phyloP scores from a whole-genome alignment of 2,797 vertebrate genomes.

The Halcyon leucocephala region DNA sequence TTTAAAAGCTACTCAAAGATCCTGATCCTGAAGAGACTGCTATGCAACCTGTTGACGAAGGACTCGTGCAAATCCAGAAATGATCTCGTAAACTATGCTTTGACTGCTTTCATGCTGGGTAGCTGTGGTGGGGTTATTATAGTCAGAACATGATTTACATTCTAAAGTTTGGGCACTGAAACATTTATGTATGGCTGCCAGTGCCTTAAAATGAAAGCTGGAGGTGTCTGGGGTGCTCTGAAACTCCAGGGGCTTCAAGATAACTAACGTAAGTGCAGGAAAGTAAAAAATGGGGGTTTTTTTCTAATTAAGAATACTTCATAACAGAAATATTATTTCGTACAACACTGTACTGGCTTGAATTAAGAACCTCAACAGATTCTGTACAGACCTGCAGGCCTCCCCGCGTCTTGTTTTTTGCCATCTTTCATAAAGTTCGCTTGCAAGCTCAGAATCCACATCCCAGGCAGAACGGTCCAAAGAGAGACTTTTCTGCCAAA shows the following conservation, averaged over 20 bases:
- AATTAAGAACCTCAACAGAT: not conserved
- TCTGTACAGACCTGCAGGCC: constrained; percentile 86
- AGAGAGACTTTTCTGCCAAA: constrained; percentile 91
- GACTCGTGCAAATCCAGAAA: not conserved
- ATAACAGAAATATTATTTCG: not conserved
- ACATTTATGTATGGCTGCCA: not conserved
- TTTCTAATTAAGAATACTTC: not conserved
- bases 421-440: constrained; percentile 89
- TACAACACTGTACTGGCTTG: not conserved
- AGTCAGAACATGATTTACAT: not conserved
- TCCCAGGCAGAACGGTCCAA: constrained; percentile 86
- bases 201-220: not conserved
- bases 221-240: not conserved
- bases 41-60: not conserved
- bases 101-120: not conserved
- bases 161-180: not conserved
- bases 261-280: not conserved
- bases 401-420: constrained; percentile 85
- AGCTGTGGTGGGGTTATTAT: not conserved
- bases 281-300: not conserved
- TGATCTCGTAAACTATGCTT: not conserved
- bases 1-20: not conserved
- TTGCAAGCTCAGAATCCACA: constrained; percentile 88
- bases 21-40: not conserved
- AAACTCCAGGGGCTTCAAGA: not conserved